Evolutionary conservation across 1,140 invertebrate genomes (phyloP), one percentile per base, ranked within the genome.

Genomic region (Glossosoma conforme): DNA sequence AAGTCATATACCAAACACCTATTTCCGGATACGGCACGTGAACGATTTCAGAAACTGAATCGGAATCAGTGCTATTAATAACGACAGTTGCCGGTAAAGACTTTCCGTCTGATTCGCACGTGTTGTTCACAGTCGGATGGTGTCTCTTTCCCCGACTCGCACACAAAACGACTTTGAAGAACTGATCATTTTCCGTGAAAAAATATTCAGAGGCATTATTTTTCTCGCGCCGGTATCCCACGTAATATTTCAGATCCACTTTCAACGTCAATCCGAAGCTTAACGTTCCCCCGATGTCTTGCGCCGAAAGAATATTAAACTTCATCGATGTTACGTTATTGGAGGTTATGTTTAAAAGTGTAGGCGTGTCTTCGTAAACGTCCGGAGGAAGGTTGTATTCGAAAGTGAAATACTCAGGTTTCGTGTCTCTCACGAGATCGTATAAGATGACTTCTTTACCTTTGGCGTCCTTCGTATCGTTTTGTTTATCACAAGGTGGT

Each of bases 11-110:
- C 87, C 87, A 92, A 11, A 67, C 65, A 0, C 87, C 88, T 11
- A 82, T 78, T 61, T 91, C 86, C 0, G 88, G 88, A 64, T 81
- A 91, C 1, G 88, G 88, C 10, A 90, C 80, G 52, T 85, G 75
- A 6, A 86, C 46, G n/a, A 58, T 54, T 17, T 51, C 44, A 8
- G 56, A 54, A 17, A 50, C 28, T 9, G 47, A 44, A 14, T 70
- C 67, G 2, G 74, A 70, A 50, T 77, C 73, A 0, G 76, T 80
- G 38, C 65, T 77, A 53, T 81, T 83, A 33, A 80, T 60, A 19
- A 78, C 69, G 44, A 77, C 74, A 17, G 77, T 71, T 17, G 76
- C 75, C n/a, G 67, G 66, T 35, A 65, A 69, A 0, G 73, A 46
- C 14, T 63, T 61, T 43, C 74, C 67, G 8, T 78, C 77, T 42